These are phyloP conservation scores for Gandaritis pyraliata DNA, from an alignment of 2,888 invertebrate genomes.

Conservation along the genomic window DNA sequence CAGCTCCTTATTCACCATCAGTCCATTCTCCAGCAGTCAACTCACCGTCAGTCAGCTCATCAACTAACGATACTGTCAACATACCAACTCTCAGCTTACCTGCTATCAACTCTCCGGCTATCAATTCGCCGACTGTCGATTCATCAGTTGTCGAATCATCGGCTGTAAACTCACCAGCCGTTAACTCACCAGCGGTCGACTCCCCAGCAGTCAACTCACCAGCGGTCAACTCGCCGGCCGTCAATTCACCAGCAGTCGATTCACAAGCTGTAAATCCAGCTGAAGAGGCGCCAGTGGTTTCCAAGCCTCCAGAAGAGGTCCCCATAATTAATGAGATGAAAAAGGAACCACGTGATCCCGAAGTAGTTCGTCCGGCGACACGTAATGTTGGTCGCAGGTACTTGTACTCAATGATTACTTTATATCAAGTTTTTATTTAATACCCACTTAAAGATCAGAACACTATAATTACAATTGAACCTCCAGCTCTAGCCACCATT, in stretches of 20 bases:
- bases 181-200: conserved; percentile 1
- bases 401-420: no score
- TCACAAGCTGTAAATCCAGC: neutral
- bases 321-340: conserved; percentile 16
- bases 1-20: neutral
- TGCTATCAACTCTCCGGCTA: neutral
- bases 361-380: conserved; percentile 38
- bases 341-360: conserved; percentile 42
- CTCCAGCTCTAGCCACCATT: no score
- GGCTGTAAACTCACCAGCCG: neutral
- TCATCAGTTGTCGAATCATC: conserved; percentile 11
- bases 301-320: conserved; percentile 7
- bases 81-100: neutral
- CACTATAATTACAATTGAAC: no score
- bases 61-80: neutral
- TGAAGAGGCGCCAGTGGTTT: neutral
- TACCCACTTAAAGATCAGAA: no score
- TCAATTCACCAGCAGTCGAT: neutral
- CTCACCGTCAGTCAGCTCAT: conserved; percentile 14
- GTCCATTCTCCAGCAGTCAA: conserved; percentile 1
- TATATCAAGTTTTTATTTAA: neutral
- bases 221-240: neutral
- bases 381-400: conserved; percentile 61
- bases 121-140: conserved; percentile 4
- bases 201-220: conserved; percentile 8